phyloP scores from a whole-genome alignment of 2,113 vertebrate genomes.

The Ictidomys tridecemlineatus region DNA sequence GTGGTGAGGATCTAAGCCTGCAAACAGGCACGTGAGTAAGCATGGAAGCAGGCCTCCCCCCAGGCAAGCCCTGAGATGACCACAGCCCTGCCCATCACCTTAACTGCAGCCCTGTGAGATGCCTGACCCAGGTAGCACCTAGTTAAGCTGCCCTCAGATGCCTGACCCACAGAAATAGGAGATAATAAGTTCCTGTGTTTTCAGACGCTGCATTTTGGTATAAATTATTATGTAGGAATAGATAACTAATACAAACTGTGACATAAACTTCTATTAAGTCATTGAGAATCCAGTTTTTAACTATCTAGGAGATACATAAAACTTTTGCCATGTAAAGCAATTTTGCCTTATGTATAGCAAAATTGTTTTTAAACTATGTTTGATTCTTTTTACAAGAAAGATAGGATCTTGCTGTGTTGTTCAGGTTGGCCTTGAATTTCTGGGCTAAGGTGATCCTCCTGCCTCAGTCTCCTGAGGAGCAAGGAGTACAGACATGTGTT shows the following conservation, averaged over 20 bases:
- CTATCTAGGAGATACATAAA: background rate
- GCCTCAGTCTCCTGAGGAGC: background rate
- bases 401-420: background rate
- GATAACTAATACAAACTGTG: background rate
- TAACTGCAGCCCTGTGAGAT: background rate
- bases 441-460: background rate
- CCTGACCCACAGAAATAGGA: background rate
- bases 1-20: background rate
- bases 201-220: background rate
- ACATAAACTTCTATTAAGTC: background rate
- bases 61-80: background rate
- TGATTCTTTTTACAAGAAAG: background rate
- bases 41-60: background rate
- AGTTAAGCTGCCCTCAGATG: background rate
- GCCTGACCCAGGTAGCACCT: background rate
- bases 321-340: background rate
- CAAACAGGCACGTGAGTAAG: background rate
- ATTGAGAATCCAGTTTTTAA: constrained; percentile 34
- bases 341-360: background rate
- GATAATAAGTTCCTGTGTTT: background rate
- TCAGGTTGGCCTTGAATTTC: background rate
- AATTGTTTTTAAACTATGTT: constrained; percentile 48
- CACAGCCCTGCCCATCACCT: background rate
- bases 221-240: background rate
- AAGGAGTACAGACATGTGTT: background rate